Conservation (phyloP, 2,888 invertebrate genomes). For the Furcula furcula region DNA sequence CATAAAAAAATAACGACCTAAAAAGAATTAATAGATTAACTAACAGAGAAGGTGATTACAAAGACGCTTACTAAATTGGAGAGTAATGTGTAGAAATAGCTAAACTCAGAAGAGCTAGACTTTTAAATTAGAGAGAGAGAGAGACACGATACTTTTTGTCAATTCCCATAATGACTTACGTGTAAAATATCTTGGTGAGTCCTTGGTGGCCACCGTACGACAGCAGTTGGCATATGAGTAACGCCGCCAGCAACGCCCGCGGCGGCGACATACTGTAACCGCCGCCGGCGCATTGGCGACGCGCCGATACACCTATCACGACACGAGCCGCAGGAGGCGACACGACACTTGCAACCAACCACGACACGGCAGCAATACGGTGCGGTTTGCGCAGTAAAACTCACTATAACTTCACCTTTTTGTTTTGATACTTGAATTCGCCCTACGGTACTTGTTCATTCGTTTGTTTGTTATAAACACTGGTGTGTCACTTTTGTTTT, state of each 20-base stretch:
- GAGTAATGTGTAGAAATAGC: too few species aligned
- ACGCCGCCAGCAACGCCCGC: slow-evolving; percentile 75
- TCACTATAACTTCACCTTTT: slow-evolving; percentile 12
- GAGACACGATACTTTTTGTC: background rate
- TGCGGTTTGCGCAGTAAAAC: background rate
- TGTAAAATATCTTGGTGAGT: slow-evolving; percentile 79
- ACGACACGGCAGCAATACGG: slow-evolving; percentile 8
- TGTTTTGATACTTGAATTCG: slow-evolving; percentile 8
- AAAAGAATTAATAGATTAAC: too few species aligned
- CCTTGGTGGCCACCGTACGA: slow-evolving; percentile 79
- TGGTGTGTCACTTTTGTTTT: too few species aligned
- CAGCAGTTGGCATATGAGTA: slow-evolving; percentile 73
- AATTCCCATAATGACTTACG: slow-evolving; percentile 55
- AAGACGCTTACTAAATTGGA: too few species aligned
- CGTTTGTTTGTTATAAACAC: slow-evolving; percentile 4
- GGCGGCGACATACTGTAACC: slow-evolving; percentile 75
- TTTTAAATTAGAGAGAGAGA: too few species aligned
- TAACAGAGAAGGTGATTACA: too few species aligned
- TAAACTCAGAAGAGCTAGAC: too few species aligned
- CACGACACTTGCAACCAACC: slow-evolving; percentile 14
- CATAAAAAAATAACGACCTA: too few species aligned
- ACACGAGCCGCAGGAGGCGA: slow-evolving; percentile 37
- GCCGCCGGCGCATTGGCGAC: slow-evolving; percentile 76
- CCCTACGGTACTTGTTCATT: too few species aligned
- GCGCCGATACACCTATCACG: slow-evolving; percentile 64